phyloP scores from a whole-genome alignment of 2,797 vertebrate genomes.

The Rhabdomys pumilio region DNA sequence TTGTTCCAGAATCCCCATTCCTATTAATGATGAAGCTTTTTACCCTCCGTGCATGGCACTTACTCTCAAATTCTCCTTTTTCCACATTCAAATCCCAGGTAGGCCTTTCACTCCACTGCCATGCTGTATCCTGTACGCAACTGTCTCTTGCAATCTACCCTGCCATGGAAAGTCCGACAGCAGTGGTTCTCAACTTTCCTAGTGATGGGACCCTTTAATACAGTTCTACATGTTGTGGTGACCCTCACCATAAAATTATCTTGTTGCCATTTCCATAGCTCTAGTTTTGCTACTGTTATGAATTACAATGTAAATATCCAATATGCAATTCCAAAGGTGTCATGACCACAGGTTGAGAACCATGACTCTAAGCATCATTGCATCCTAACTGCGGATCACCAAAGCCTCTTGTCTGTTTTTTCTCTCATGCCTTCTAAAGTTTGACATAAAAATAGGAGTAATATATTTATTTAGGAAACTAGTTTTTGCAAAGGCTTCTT shows the following conservation, averaged over 20 bases:
- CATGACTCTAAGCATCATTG: background rate
- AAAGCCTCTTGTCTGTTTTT: background rate
- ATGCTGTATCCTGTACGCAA: background rate
- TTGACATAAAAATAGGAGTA: background rate
- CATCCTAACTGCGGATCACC: background rate
- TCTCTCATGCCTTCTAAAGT: background rate
- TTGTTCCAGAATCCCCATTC: background rate
- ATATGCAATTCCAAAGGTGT: background rate
- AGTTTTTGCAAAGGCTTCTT: background rate
- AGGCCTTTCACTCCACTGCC: too few species aligned
- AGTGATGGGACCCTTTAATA: background rate
- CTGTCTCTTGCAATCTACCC: background rate
- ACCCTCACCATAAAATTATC: background rate
- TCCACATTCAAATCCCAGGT: background rate
- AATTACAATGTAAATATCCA: background rate
- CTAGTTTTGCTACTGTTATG: background rate
- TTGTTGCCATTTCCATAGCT: background rate
- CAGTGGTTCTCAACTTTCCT: background rate
- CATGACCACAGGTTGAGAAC: background rate
- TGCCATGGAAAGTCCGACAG: background rate
- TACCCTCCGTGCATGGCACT: background rate
- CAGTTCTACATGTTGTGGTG: too few species aligned
- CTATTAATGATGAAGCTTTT: background rate
- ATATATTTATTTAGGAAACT: background rate
- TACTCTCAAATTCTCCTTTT: background rate